phyloP scores from a whole-genome alignment of 2,888 invertebrate genomes.

The Oscheius onirici region DNA sequence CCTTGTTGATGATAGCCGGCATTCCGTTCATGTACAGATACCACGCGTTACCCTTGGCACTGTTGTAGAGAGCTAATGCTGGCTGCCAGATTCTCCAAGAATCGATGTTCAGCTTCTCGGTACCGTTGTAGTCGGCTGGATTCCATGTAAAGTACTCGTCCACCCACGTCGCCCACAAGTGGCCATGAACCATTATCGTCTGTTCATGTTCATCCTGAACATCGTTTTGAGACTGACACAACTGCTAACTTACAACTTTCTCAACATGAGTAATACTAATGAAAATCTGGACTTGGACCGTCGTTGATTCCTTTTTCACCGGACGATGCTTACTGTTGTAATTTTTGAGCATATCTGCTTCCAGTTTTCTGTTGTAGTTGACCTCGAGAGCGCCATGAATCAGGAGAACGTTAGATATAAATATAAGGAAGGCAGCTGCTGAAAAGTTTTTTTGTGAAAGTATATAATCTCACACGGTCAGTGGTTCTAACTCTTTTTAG shows the following conservation, averaged over 20 bases:
- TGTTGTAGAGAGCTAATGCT: slow-evolving; percentile 68
- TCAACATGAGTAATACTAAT: slow-evolving; percentile 67
- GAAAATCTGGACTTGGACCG: slow-evolving; percentile 58
- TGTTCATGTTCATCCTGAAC: slow-evolving; percentile 67
- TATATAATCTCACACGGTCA: no score
- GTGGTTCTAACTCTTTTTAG: no score
- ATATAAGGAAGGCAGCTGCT: no score
- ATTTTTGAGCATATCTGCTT: slow-evolving; percentile 33
- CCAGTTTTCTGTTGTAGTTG: slow-evolving; percentile 25
- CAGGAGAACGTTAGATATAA: background rate
- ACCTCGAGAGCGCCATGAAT: slow-evolving; percentile 3
- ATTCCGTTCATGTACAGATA: slow-evolving; percentile 66
- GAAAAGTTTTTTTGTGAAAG: no score
- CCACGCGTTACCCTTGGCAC: slow-evolving; percentile 67
- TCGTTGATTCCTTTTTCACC: slow-evolving; percentile 61
- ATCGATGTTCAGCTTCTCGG: slow-evolving; percentile 53
- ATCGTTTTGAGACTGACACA: background rate
- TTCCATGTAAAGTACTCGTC: slow-evolving; percentile 70
- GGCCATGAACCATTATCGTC: slow-evolving; percentile 67
- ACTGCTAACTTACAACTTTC: slow-evolving; percentile 57
- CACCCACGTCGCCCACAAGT: slow-evolving; percentile 64
- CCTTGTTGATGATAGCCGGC: slow-evolving; percentile 58
- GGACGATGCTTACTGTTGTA: slow-evolving; percentile 66
- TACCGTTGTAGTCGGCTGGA: slow-evolving; percentile 51
- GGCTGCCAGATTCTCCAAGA: slow-evolving; percentile 69